A percentile compares a stretch with the other conserved stretches of the same genome.
Evolutionary conservation across 2,113 vertebrate genomes (phyloP).

Genomic region (Mormyrus lacerda): DNA sequence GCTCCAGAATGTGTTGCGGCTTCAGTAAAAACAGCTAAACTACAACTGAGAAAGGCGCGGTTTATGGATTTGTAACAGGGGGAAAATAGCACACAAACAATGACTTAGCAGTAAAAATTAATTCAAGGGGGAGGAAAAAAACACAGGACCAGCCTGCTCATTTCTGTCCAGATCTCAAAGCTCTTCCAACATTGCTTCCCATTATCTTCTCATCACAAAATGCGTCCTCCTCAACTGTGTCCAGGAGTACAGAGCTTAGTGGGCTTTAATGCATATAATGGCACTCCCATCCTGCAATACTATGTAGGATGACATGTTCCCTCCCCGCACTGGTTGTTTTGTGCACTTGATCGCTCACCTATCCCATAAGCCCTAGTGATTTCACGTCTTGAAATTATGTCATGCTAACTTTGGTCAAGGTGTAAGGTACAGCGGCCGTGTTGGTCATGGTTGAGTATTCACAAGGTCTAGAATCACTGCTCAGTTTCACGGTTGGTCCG

Average conservation of each 20-base stretch:
- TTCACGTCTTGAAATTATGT: background rate
- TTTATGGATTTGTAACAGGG: slow-evolving; percentile 36
- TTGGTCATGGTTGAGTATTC: background rate
- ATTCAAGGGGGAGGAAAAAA: slow-evolving; percentile 48
- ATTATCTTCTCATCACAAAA: background rate
- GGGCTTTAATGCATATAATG: background rate
- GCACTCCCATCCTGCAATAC: background rate
- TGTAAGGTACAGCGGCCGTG: background rate
- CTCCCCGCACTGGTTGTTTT: background rate
- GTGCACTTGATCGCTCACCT: background rate
- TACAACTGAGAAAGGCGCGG: slow-evolving; percentile 33
- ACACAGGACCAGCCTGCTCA: slow-evolving; percentile 53
- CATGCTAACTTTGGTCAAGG: background rate
- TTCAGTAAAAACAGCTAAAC: slow-evolving; percentile 34
- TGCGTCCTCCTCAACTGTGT: background rate
- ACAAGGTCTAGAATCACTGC: background rate
- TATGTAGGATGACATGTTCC: background rate
- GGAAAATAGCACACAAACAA: slow-evolving; percentile 29
- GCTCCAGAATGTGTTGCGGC: slow-evolving; percentile 41
- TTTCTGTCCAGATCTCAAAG: slow-evolving; percentile 37
- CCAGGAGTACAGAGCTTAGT: background rate
- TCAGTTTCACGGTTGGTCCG: background rate
- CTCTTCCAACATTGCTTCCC: background rate
- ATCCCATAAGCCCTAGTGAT: background rate
- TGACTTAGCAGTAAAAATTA: slow-evolving; percentile 18